phyloP scores from a whole-genome alignment of 92 coral and sea anemone genomes.

The Heliopora coerulea region DNA sequence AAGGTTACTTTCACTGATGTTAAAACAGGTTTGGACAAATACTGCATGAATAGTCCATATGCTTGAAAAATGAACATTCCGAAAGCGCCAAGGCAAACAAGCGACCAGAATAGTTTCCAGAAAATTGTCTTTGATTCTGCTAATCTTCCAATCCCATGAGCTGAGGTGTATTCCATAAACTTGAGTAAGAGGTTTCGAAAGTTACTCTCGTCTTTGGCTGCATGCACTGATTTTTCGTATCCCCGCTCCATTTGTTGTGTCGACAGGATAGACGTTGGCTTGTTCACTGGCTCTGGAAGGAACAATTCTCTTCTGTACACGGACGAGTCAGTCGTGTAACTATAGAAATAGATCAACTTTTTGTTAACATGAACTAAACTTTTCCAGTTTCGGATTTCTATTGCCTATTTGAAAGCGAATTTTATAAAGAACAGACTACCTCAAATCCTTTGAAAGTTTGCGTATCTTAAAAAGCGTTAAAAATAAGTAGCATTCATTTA shows the following conservation, averaged over 20 bases:
- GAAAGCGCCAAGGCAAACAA: conserved; percentile 42
- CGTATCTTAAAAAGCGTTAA: too few relatives aligned
- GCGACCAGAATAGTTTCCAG: conserved; percentile 31
- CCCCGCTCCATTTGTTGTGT: too few relatives aligned
- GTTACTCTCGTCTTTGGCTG: background rate
- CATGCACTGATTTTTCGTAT: too few relatives aligned
- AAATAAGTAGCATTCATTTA: too few relatives aligned
- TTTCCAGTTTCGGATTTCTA: too few relatives aligned
- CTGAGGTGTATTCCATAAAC: conserved; percentile 40
- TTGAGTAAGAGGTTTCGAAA: background rate
- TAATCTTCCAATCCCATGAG: conserved; percentile 46
- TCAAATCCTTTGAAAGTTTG: too few relatives aligned
- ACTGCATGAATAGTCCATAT: conserved; percentile 20
- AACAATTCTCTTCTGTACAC: conserved; percentile 6
- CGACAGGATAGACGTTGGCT: background rate
- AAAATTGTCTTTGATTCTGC: conserved; percentile 28
- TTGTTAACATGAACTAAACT: too few relatives aligned
- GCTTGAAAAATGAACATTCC: conserved; percentile 34
- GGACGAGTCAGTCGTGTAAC: background rate
- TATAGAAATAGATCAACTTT: too few relatives aligned
- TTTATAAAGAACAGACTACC: too few relatives aligned
- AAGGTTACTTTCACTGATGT: conserved; percentile 30
- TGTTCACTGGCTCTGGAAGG: background rate
- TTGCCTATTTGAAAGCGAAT: too few relatives aligned
- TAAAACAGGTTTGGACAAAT: conserved; percentile 34